Conservation (phyloP, 2,113 vertebrate genomes). For the Neotoma lepida region DNA sequence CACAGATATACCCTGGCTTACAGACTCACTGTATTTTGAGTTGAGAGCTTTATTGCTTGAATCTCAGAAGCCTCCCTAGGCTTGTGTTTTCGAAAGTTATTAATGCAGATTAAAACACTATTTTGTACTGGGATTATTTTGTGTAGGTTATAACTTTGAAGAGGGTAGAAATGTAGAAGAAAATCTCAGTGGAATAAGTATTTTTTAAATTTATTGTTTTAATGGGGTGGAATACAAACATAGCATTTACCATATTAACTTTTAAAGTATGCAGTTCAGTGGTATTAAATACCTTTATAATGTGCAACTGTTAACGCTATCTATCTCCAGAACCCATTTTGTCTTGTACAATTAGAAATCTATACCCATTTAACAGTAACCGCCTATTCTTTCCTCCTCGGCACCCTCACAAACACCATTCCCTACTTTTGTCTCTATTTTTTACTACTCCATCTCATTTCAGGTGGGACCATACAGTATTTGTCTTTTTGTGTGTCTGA, state of each 20-base stretch:
- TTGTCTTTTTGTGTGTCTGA: constrained; percentile 6
- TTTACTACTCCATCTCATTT: neutral
- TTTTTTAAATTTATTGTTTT: neutral
- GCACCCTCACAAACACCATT: neutral
- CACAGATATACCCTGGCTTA: constrained; percentile 68
- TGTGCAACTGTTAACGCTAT: neutral
- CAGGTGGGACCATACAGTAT: neutral
- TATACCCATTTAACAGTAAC: neutral
- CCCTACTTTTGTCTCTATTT: neutral
- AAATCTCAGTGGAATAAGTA: neutral
- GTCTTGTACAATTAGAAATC: neutral
- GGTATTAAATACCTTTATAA: neutral
- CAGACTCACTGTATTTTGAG: neutral
- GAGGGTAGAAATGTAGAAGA: neutral
- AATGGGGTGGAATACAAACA: neutral
- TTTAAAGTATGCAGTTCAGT: neutral
- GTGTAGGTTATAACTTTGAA: constrained; percentile 44
- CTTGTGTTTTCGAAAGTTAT: constrained; percentile 52
- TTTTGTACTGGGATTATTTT: constrained; percentile 57
- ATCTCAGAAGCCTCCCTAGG: constrained; percentile 51
- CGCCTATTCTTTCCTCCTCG: neutral
- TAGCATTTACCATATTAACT: neutral
- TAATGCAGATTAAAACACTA: constrained; percentile 42
- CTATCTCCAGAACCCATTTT: neutral
- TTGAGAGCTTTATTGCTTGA: constrained; percentile 37